phyloP scores from a whole-genome alignment of 2,797 vertebrate species.

The Peromyscus attwateri region DNA sequence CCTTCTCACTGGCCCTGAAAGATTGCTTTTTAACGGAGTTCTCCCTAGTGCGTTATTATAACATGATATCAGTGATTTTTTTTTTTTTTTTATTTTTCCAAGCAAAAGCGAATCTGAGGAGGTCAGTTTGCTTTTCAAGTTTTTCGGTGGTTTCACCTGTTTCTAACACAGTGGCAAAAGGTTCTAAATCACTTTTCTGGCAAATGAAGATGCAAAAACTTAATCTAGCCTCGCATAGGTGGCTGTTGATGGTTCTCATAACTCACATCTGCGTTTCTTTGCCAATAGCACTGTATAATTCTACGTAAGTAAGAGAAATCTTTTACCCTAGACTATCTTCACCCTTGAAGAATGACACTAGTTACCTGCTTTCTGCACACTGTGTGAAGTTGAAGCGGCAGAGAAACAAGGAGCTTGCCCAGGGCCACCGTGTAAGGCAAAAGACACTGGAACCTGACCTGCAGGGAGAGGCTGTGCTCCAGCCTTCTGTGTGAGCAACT shows the following conservation, averaged over 20 bases:
- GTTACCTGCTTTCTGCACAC: constrained; percentile 88
- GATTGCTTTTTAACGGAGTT: background rate
- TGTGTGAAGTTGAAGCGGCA: constrained; percentile 85
- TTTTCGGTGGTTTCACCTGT: background rate
- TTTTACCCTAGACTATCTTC: constrained; percentile 37
- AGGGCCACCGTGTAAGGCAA: constrained; percentile 84
- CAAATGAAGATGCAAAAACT: background rate
- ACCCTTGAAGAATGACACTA: constrained; percentile 44
- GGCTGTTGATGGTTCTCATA: constrained; percentile 45
- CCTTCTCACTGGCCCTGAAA: background rate
- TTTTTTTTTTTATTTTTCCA: background rate
- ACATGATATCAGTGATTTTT: background rate
- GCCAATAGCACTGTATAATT: constrained; percentile 47
- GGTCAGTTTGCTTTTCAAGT: constrained; percentile 55
- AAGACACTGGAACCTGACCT: constrained; percentile 92
- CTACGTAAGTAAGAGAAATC: constrained; percentile 42
- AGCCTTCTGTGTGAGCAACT: constrained; percentile 89
- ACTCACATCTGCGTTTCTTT: constrained; percentile 26
- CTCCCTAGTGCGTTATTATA: background rate
- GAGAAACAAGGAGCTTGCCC: constrained; percentile 87
- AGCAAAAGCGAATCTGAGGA: background rate
- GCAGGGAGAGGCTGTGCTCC: constrained; percentile 92
- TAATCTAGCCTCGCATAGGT: constrained; percentile 32
- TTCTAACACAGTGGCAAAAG: constrained; percentile 55
- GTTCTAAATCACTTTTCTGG: constrained; percentile 57